phyloP scores from a whole-genome alignment of 1,140 invertebrate genomes.

The Cyclina sinensis region DNA sequence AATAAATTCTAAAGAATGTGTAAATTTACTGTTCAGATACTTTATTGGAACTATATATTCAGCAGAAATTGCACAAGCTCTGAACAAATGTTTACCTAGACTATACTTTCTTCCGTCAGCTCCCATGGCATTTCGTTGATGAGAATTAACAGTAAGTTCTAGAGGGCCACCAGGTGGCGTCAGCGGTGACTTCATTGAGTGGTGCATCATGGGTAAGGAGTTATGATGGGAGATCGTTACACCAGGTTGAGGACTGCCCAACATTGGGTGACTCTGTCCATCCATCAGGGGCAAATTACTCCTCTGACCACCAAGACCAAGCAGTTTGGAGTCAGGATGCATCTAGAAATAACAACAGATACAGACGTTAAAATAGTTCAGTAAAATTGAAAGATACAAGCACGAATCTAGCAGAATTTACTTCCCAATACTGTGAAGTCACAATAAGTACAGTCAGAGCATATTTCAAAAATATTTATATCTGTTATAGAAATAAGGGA shows the following conservation, averaged over 20 bases:
- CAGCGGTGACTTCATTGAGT: conserved; percentile 58
- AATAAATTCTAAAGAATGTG: no score
- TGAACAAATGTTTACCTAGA: conserved; percentile 49
- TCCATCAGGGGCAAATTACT: conserved; percentile 48
- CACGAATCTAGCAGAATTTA: no score
- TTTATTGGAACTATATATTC: no score
- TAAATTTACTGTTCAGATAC: no score
- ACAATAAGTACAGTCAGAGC: no score
- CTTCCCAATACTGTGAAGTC: no score
- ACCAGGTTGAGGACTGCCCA: conserved; percentile 49
- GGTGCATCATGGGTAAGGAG: conserved; percentile 58
- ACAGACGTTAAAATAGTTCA: no score
- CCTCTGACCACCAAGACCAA: conserved; percentile 48
- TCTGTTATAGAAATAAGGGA: no score
- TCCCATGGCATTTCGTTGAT: conserved; percentile 53
- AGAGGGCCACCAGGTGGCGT: conserved; percentile 59
- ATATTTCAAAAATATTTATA: no score
- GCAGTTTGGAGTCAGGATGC: conserved; percentile 61
- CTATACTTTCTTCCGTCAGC: conserved; percentile 60
- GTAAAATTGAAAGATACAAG: no score
- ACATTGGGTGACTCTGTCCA: conserved; percentile 54
- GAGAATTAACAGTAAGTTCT: conserved; percentile 60
- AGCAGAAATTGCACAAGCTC: no score
- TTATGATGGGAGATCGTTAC: conserved; percentile 51
- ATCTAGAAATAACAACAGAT: no score